Base-by-base conservation (phyloP, 2,113 vertebrate genomes). In the Ammospiza nelsoni region DNA sequence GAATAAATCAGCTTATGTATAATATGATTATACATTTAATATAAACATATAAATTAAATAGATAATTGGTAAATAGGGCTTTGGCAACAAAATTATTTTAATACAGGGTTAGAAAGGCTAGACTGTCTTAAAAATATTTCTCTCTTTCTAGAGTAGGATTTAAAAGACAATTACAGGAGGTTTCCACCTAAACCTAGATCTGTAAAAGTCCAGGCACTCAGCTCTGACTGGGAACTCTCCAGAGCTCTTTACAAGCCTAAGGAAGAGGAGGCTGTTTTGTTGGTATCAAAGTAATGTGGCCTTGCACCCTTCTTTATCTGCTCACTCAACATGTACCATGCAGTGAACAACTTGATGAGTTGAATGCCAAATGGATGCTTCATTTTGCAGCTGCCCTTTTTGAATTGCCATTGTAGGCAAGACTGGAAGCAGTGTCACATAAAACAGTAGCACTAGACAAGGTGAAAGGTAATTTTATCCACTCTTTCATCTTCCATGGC, bases 11-110 rank as follows among this genome's bases (percentile, higher is more conserved):
- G 24, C 11, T 92, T 90, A 66, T 14, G 51, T 51, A 31, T 77
- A 88, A 94, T 84, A 68, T 90, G 79, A 89, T 96, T 81, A 93
- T 81, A 29, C 12, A 28, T 69, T 84, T 84, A 77, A 78, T 78
- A 92, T 20, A 87, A 72, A 81, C 1, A 3, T 86, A 84, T 69
- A 86, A 94, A 91, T 84, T 84, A 94, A 89, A 29, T 35, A 78
- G 63, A 71, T 86, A 90, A 90, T 55, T 54, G 58, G 48, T 49
- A 84, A 94, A 87, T 68, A 84, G 46, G 29, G 24, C 33, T 41
- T 68, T 87, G 43, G 27, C 73, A 92, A 48, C 52, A 52, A 77
- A 78, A 86, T 44, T 0, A 35, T 71, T 77, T 89, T 59, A 89
- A 78, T 57, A 52, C 5, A 43, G 31, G 22, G 24, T 63, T 78